Base-by-base conservation (phyloP, 2,888 invertebrate species). In the Drosophila sordidula region DNA sequence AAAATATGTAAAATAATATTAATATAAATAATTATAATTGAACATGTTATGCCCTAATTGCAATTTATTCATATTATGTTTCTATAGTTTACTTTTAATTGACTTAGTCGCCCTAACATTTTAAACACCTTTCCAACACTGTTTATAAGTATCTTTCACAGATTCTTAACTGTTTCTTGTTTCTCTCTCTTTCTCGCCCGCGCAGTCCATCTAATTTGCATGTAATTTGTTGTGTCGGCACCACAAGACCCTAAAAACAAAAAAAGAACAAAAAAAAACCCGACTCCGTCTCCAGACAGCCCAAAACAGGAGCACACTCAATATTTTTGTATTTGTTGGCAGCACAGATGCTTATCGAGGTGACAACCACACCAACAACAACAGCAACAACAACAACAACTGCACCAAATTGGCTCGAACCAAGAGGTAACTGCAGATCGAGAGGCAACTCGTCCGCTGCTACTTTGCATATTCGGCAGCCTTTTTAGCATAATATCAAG, bases 211-310 rank as follows among this genome's bases (percentile, higher is more conserved):
- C 51, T 74, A 78, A 85, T 85, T 85, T 87, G 87, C 84, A 87
- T 87, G 84, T 85, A 80, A 85, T 88, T 89, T 87, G 84, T 87
- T 83, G 65, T 47, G 47, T 64, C 62, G 66, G 62, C 81, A 67
- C 57, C 68, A 51, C 64, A 71, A 68, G 51, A 57, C 6, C 36
- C 5, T 16, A 36, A 52, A 54, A 63, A 26, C 18, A 18, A 6
- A 25, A n/a, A 1, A 47, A 38, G 36, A 29, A 14, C 14, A n/a
- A n/a, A n/a, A 38, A 39, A 65, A 11, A 41, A 29, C 14, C 49
- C 26, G 32, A 14, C 49, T 63, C 58, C 65, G 56, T 61, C 62
- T 87, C 29, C 63, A 66, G 45, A 42, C 51, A 47, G 12, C 12
- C 72, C 56, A 77, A 57, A 70, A 71, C 59, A 72, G 78, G 32